Conservation (phyloP, 2,888 invertebrate genomes). For the Spilarctia lutea region DNA sequence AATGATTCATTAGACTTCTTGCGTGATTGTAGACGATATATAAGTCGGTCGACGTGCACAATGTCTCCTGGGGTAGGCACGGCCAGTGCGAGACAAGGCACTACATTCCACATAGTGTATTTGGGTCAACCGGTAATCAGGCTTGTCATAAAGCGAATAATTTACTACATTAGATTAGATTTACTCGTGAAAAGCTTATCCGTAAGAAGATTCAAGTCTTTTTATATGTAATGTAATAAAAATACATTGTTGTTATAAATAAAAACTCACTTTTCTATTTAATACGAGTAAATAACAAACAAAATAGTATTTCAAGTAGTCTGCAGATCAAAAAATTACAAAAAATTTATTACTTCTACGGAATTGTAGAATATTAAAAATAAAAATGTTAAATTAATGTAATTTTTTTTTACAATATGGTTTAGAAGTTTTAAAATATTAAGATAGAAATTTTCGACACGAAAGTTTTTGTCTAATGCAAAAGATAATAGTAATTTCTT, state of each 20-base stretch:
- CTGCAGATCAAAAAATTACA: no score
- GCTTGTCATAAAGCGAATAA: constrained; percentile 70
- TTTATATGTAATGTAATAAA: not conserved
- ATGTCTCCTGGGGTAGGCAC: constrained; percentile 34
- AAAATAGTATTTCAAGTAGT: no score
- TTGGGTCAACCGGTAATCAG: constrained; percentile 75
- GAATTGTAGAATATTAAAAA: no score
- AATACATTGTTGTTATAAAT: not conserved
- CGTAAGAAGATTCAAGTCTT: constrained; percentile 21
- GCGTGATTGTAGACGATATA: constrained; percentile 5
- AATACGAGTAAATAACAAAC: no score
- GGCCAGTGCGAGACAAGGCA: constrained; percentile 32
- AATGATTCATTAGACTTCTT: constrained; percentile 12
- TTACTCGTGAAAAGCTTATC: constrained; percentile 49
- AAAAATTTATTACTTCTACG: no score
- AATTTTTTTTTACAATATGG: no score
- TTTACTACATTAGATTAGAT: constrained; percentile 66
- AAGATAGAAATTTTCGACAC: no score
- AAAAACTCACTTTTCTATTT: no score
- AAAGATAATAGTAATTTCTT: not conserved
- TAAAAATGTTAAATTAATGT: no score
- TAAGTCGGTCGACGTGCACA: constrained; percentile 37
- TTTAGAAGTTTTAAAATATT: no score
- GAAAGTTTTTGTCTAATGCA: no score
- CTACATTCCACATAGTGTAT: constrained; percentile 60